Evolutionary conservation across 2,113 vertebrate species (phyloP).

Genomic region (Hypocryptadius cinnamomeus): DNA sequence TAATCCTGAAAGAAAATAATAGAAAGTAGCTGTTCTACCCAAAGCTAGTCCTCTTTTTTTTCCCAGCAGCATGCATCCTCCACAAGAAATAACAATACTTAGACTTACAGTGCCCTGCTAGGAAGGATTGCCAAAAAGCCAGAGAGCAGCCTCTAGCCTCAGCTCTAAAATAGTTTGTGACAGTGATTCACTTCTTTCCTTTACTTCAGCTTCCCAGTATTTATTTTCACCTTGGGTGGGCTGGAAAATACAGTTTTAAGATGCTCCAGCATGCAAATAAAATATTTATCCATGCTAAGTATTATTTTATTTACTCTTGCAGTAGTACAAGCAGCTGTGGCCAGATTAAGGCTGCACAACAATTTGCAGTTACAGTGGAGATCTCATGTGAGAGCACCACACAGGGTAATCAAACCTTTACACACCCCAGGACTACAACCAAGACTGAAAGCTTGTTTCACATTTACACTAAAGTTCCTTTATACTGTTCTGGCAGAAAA

Average conservation of each 20-base stretch:
- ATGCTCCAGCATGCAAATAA: neutral
- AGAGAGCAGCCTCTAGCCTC: neutral
- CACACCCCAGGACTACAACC: neutral
- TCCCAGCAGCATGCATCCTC: neutral
- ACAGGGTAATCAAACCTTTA: neutral
- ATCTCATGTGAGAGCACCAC: neutral
- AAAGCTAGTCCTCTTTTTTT: neutral
- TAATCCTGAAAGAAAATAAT: neutral
- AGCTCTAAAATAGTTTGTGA: neutral
- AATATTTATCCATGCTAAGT: neutral
- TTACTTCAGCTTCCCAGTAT: neutral
- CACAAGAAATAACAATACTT: neutral
- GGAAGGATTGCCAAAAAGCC: neutral
- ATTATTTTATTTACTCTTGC: neutral
- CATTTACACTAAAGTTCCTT: neutral
- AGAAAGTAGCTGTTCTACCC: neutral
- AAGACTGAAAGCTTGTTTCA: neutral
- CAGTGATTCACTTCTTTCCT: neutral
- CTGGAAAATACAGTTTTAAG: neutral
- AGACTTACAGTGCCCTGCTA: neutral
- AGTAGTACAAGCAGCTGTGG: neutral
- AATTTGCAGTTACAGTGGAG: neutral
- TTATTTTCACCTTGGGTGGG: constrained; percentile 1
- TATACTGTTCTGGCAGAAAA: neutral
- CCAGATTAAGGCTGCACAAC: neutral